A percentile compares a stretch with the other conserved stretches of the same genome.
phyloP scores from a whole-genome alignment of 2,113 vertebrate genomes.

The Onychostoma macrolepis region DNA sequence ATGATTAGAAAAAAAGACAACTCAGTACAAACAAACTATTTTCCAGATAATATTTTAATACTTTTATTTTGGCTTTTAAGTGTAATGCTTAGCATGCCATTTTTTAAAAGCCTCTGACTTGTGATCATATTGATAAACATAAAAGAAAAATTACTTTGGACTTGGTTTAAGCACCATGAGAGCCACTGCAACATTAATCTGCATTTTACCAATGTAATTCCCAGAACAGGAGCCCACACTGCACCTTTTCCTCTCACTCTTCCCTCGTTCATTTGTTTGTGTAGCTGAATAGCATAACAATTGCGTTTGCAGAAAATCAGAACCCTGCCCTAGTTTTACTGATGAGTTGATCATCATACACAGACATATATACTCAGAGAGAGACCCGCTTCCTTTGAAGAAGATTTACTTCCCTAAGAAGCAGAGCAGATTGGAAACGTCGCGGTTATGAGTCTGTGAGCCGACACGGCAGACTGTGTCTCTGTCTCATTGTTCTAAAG shows the following conservation, averaged over 20 bases:
- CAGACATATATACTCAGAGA: background rate
- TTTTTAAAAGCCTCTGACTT: background rate
- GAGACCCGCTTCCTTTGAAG: constrained; percentile 10
- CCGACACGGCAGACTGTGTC: background rate
- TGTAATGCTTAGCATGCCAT: background rate
- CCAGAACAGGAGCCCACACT: background rate
- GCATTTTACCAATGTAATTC: background rate
- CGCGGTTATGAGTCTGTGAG: background rate
- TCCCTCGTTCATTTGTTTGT: constrained; percentile 8
- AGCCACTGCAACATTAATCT: background rate
- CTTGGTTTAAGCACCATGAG: background rate
- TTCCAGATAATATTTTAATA: background rate
- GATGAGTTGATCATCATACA: constrained; percentile 33
- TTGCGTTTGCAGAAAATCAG: constrained; percentile 27
- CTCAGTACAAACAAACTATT: background rate
- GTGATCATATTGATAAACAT: background rate
- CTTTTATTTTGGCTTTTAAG: background rate
- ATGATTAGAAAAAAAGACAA: background rate
- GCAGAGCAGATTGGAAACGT: constrained; percentile 12
- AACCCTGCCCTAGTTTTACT: constrained; percentile 30
- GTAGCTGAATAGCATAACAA: constrained; percentile 28
- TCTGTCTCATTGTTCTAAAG: background rate
- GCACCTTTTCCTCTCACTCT: constrained; percentile 10
- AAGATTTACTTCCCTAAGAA: constrained; percentile 22
- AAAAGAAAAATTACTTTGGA: background rate